Evolutionary conservation across 2,888 invertebrate genomes (phyloP), one percentile per base, ranked within the genome.

Genomic region (Eudemis profundana): DNA sequence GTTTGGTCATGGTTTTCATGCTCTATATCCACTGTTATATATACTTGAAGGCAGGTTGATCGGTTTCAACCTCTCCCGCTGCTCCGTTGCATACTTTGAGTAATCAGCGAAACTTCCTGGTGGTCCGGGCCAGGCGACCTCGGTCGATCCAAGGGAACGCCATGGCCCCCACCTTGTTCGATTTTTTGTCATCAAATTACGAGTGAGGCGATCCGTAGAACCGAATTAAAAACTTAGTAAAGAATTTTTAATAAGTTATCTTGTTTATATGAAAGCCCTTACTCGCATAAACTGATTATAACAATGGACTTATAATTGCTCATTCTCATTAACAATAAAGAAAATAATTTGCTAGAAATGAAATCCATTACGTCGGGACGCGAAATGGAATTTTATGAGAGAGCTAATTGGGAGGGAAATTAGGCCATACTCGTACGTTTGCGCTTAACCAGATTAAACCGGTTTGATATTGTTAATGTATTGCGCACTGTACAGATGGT

Each of bases 321-420:
- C 40, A 23, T 54, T 15, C 23, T 27, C 54, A 54, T 54, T 54
- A 54, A 54, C 54, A 54, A 54, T 54, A 54, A 54, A 54, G 54
- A 54, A 54, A 54, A 54, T 42, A 54, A 54, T 23, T 54, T 1
- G 2, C 15, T 57, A n/a, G 44, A 57, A 57, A 46, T 57, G 14
- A 57, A 57, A 29, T 57, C 44, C 57, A 57, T 57, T 57, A 57
- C 29, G 42, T 19, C 44, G n/a, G 57, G 10, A 38, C 29, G 57
- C 42, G 33, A 46, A 57, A 57, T 57, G 44, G 27, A 33, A 44
- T 57, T 57, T 57, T 57, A 57, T 57, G 57, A 17, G 57, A 10
- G 14, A 23, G 14, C 42, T 57, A 57, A 57, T 57, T 57, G 57
- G 44, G 5, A 33, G 33, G 42, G 44, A 57, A 57, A 57, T 57